Evolutionary conservation across 2,888 invertebrate genomes (phyloP).

Genomic region (Drosophila lacicola): DNA sequence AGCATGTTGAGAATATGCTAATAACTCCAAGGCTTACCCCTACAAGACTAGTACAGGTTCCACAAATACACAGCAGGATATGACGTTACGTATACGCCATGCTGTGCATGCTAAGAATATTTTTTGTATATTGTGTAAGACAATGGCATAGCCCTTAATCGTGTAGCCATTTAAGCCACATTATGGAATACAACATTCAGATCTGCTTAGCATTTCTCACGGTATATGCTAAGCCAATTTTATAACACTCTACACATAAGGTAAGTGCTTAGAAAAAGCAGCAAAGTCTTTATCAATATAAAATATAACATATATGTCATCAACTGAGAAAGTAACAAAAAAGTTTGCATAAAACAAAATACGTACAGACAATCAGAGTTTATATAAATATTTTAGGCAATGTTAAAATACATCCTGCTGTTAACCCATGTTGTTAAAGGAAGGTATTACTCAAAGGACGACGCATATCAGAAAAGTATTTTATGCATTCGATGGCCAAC

Average conservation of each 20-base stretch:
- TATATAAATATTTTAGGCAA: neutral
- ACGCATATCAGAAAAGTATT: neutral
- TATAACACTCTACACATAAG: neutral
- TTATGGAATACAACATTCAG: conserved; percentile 11
- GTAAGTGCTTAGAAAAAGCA: neutral
- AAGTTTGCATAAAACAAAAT: too few species aligned
- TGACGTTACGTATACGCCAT: conserved; percentile 42
- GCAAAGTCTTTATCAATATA: neutral
- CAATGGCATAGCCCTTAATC: conserved; percentile 54
- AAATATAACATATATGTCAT: too few species aligned
- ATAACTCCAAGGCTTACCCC: conserved; percentile 44
- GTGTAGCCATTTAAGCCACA: conserved; percentile 20
- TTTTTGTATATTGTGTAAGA: conserved; percentile 43
- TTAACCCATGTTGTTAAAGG: too few species aligned
- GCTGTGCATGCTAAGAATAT: conserved; percentile 40
- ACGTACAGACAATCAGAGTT: too few species aligned
- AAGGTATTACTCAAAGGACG: neutral
- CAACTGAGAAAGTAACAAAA: too few species aligned
- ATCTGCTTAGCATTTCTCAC: conserved; percentile 31
- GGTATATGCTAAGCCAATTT: neutral
- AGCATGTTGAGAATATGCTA: conserved; percentile 67
- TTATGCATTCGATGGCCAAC: neutral
- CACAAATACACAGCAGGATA: conserved; percentile 27
- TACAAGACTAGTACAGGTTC: conserved; percentile 1
- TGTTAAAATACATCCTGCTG: neutral